These are phyloP conservation scores for Myripristis jacobus DNA, from an alignment of 2,797 vertebrate genomes.

Conservation along the genomic window DNA sequence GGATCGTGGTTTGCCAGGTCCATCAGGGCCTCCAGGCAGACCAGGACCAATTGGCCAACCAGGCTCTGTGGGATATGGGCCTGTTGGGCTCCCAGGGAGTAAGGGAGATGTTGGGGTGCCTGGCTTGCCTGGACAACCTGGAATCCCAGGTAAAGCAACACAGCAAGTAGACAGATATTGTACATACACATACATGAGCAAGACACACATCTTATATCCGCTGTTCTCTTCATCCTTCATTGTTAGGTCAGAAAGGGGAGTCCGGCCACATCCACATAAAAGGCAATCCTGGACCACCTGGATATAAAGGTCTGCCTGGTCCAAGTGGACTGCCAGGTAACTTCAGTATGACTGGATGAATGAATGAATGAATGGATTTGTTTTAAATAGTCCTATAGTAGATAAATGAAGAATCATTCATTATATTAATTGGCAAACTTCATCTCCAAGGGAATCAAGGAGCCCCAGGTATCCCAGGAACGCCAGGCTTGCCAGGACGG, in stretches of 20 bases:
- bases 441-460: slow-evolving; percentile 64
- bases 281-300: slow-evolving; percentile 65
- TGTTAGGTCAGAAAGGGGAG: slow-evolving; percentile 79
- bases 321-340: slow-evolving; percentile 66
- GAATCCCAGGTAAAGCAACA: slow-evolving; percentile 71
- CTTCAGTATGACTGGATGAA: background rate
- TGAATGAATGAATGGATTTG: background rate
- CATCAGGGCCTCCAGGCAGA: slow-evolving; percentile 63
- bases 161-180: background rate
- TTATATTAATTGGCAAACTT: slow-evolving; percentile 19
- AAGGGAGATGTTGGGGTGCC: slow-evolving; percentile 72
- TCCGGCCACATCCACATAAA: slow-evolving; percentile 5
- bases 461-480: slow-evolving; percentile 48
- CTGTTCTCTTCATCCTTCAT: background rate
- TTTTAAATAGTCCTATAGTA: background rate
- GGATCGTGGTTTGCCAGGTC: slow-evolving; percentile 64
- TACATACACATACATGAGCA: background rate
- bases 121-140: slow-evolving; percentile 74
- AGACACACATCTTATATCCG: background rate
- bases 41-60: slow-evolving; percentile 65
- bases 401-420: slow-evolving; percentile 5
- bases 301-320: slow-evolving; percentile 68
- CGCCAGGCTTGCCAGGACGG: slow-evolving; percentile 57
- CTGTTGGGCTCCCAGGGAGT: slow-evolving; percentile 61
- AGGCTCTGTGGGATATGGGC: slow-evolving; percentile 65